Base-by-base conservation (phyloP, 2,797 vertebrate genomes). In the Myotis planiceps region DNA sequence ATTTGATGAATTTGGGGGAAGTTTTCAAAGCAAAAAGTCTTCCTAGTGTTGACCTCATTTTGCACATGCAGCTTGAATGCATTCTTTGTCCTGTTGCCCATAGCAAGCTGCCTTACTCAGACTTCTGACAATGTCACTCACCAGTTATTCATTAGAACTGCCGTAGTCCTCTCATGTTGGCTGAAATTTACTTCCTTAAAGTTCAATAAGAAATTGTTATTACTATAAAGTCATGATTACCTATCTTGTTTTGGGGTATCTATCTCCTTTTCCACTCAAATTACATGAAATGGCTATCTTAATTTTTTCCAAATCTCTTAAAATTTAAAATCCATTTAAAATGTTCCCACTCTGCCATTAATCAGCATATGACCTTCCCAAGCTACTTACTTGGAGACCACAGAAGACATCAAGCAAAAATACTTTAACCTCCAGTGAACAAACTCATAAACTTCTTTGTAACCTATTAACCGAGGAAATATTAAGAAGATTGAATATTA, bases 111-210 rank as follows among this genome's bases (percentile, higher is more conserved):
- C 23, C 21, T 60, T 42, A 37, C 23, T 76, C 23, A 69, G 14
- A 71, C 85, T 76, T 90, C 90, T 86, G 69, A 72, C 49, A 55
- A 74, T 68, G 55, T 92, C 87, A 93, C 34, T 94, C 87, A 93
- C 34, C 25, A 86, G 42, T 63, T 58, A 81, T 10, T 91, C 63
- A 75, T 47, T 72, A 87, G 65, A 89, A 76, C 47, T 66, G 27
- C 13, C 66, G 81, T 47, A 18, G 51, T 81, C 79, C 94, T 39
- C 25, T 81, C 45, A 94, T 39, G 29, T 25, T 85, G 85, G 58
- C 29, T 90, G 72, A 32, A 79, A 51, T 68, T 88, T 85, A 92
- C 39, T 88, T 45, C 29, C 34, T 69, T 66, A 65, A 91, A 39
- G 34, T 94, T 18, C 49, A 34, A 12, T n/a, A 65, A 85, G 16